Conservation (phyloP, 2,888 invertebrate genomes). For the Caenorhabditis uteleia region DNA sequence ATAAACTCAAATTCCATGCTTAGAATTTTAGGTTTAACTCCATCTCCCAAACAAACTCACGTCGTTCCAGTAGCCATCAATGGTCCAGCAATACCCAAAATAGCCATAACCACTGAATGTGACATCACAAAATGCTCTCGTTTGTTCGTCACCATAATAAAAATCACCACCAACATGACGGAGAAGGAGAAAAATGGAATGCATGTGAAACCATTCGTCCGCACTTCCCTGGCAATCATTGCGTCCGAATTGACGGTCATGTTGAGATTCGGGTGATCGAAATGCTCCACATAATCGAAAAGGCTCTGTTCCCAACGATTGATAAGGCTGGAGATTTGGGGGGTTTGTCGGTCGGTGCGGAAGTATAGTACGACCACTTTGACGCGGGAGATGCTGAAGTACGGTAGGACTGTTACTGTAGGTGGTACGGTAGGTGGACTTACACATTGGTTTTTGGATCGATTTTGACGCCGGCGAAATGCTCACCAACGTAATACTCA, state of each 20-base stretch:
- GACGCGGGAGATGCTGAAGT: conserved; percentile 44
- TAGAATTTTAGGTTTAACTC: background rate
- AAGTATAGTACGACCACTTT: conserved; percentile 61
- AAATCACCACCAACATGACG: conserved; percentile 46
- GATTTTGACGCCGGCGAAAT: conserved; percentile 59
- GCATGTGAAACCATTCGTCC: conserved; percentile 56
- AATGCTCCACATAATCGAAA: conserved; percentile 46
- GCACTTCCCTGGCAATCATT: conserved; percentile 57
- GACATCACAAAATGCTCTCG: conserved; percentile 49
- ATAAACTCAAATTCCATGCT: background rate
- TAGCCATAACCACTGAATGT: conserved; percentile 49
- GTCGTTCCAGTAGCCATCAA: conserved; percentile 54
- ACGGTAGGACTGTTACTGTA: background rate
- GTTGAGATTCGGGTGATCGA: conserved; percentile 50
- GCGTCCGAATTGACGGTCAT: conserved; percentile 55
- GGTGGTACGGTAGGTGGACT: conserved; percentile 9
- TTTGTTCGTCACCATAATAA: conserved; percentile 48
- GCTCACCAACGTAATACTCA: conserved; percentile 64
- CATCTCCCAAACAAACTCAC: too few relatives aligned
- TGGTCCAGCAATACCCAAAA: conserved; percentile 58
- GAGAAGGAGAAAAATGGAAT: conserved; percentile 57
- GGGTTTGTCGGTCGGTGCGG: conserved; percentile 55
- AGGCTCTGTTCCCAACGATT: conserved; percentile 49
- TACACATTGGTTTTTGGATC: conserved; percentile 53
- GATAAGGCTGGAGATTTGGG: conserved; percentile 29